Evolutionary conservation across 1,140 invertebrate genomes (phyloP), one percentile per base, ranked within the genome.

Genomic region (Drosophila carrolli): DNA sequence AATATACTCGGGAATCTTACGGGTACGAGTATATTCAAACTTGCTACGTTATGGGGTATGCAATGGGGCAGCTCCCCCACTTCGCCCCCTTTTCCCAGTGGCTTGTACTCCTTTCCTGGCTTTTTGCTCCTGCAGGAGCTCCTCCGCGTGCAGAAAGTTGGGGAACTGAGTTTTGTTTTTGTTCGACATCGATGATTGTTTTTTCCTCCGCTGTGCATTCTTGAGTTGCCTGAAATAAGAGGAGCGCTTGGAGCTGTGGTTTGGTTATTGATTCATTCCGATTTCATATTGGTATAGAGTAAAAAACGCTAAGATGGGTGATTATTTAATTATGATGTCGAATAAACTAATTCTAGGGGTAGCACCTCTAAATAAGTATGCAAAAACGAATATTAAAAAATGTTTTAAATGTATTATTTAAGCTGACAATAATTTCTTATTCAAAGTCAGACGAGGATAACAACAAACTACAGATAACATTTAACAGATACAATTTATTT

Each of bases 1-100:
- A 92, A 92, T 92, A 92, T 82, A 92, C 91, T 92, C 83, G 75
- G 77, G 84, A 83, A 89, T 91, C 89, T 91, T 89, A 89, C 70
- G 84, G 83, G 79, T 81, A 77, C 66, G 85, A 89, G 86, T 89
- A 89, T 89, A 89, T 90, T 89, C 85, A 90, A 90, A 89, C 81
- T 90, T 89, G 73, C 68, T 84, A 73, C 86, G 68, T 88, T 88
- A 89, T 89, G 83, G 78, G 82, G 79, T 58, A 71, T 71, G 67
- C 65, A 57, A 71, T 71, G 67, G 66, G 43, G 35, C 65, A 29
- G 59, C 44, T n/a, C 7, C 27, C 11, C 41, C 40, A n/a, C 19
- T 16, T 51, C 14, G 5, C 23, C 19, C 32, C 41, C 41, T 63
- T 32, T 32, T 1, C 8, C 23, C 23, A 23, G 40, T 43, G 50